phyloP scores from a whole-genome alignment of 2,797 vertebrate genomes.

The Danio jaintianensis region DNA sequence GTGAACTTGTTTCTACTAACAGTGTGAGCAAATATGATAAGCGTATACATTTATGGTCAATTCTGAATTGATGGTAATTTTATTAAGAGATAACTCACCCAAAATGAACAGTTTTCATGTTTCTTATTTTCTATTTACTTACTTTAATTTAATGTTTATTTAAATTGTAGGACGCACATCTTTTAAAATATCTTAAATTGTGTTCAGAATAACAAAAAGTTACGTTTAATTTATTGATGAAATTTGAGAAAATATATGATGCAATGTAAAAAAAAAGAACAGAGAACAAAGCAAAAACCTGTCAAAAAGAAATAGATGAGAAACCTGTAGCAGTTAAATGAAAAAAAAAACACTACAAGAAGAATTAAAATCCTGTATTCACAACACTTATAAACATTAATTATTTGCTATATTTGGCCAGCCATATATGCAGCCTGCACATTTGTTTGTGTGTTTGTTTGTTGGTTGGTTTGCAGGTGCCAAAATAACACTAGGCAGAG shows the following conservation, averaged over 20 bases:
- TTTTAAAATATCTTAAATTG: background rate
- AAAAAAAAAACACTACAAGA: conserved; percentile 2
- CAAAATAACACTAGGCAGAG: conserved; percentile 34
- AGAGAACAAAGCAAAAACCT: conserved; percentile 11
- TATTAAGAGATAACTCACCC: background rate
- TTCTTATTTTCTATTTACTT: no score
- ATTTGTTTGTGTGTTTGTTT: conserved; percentile 17
- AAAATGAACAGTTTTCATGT: background rate
- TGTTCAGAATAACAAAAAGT: no score
- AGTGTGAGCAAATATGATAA: background rate
- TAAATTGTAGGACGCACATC: no score
- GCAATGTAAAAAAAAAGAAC: background rate
- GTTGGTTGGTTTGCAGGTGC: conserved; percentile 43
- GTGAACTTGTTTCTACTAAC: background rate
- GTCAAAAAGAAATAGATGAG: no score
- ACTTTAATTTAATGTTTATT: no score
- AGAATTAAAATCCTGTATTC: background rate
- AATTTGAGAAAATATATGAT: no score
- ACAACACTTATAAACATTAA: background rate
- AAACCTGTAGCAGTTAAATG: background rate
- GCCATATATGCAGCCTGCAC: background rate
- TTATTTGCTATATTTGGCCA: conserved; percentile 29
- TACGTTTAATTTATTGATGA: no score
- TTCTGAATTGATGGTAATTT: background rate
- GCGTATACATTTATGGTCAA: background rate